Conservation (phyloP, 2,888 invertebrate species). For the Teleogryllus oceanicus region DNA sequence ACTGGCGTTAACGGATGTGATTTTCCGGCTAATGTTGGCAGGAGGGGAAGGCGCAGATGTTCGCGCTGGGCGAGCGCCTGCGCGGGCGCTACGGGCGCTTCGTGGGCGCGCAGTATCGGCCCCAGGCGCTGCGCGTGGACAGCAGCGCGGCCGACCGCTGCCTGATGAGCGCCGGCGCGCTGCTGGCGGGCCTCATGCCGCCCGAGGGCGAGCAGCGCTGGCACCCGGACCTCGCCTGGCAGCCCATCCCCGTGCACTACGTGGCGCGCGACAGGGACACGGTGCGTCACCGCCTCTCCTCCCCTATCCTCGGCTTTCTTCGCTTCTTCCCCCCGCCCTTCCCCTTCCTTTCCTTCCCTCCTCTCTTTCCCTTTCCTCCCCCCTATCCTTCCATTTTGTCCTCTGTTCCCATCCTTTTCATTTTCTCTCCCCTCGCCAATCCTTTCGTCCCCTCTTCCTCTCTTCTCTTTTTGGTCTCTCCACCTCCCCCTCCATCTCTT, state of each 20-base stretch:
- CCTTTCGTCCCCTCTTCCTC: no score
- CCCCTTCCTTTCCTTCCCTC: no score
- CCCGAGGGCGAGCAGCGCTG: conserved; percentile 61
- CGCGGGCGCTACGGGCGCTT: conserved; percentile 65
- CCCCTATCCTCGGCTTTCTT: no score
- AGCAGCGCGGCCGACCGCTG: conserved; percentile 83
- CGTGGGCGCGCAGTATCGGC: conserved; percentile 60
- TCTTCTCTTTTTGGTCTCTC: no score
- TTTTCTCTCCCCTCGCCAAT: no score
- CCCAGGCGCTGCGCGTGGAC: conserved; percentile 57
- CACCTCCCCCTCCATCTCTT: no score
- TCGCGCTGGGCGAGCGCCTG: conserved; percentile 68
- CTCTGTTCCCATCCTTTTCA: no score
- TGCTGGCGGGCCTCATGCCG: conserved; percentile 75
- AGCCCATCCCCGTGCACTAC: conserved; percentile 82
- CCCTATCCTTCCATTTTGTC: no score
- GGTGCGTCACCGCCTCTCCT: conserved; percentile 49
- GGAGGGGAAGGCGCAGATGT: conserved; percentile 73
- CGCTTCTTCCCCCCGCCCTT: no score
- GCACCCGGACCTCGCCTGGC: conserved; percentile 67
- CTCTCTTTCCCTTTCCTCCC: no score
- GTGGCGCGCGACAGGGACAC: conserved; percentile 66
- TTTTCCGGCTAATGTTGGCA: conserved; percentile 43
- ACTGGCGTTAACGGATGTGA: no score
- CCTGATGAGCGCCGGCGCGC: conserved; percentile 77